A percentile compares a stretch with the other conserved stretches of the same genome.
Evolutionary conservation across 2,113 vertebrate species (phyloP).

Genomic region (Entomyzon cyanotis): DNA sequence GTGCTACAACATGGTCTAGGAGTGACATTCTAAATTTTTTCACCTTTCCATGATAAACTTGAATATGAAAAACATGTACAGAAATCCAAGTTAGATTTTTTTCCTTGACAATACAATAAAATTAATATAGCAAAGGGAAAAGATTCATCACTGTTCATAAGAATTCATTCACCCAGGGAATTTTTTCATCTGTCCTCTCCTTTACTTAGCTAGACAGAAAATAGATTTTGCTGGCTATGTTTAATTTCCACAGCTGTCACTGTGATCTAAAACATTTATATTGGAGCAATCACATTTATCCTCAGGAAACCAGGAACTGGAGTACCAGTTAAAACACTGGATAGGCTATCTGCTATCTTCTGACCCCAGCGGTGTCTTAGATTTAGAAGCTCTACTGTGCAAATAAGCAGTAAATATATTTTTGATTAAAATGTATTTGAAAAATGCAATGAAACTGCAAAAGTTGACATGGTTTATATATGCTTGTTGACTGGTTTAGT

Average conservation of each 20-base stretch:
- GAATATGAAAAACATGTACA: neutral
- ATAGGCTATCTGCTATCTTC: neutral
- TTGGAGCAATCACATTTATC: constrained; percentile 30
- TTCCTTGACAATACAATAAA: neutral
- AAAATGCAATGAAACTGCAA: neutral
- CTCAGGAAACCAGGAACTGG: constrained; percentile 6
- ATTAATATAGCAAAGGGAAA: constrained; percentile 19
- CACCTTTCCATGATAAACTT: neutral
- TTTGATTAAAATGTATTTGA: neutral
- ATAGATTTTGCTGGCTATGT: constrained; percentile 52
- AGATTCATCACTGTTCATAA: constrained; percentile 1
- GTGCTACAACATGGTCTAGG: neutral
- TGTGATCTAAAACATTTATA: constrained; percentile 60
- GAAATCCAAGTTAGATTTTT: neutral
- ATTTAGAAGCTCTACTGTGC: neutral
- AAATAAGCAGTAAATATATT: neutral
- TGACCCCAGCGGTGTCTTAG: neutral
- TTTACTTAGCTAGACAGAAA: constrained; percentile 47
- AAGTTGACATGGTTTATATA: neutral
- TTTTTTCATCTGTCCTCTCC: constrained; percentile 49
- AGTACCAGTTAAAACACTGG: neutral
- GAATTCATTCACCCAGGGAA: neutral
- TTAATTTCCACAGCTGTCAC: constrained; percentile 59
- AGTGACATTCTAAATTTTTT: neutral
- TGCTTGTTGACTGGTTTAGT: neutral